A percentile compares a stretch with the other conserved stretches of the same genome.
These are phyloP conservation scores for Tylochromis polylepis DNA, from an alignment of 2,113 vertebrate species.

Conservation along the genomic window DNA sequence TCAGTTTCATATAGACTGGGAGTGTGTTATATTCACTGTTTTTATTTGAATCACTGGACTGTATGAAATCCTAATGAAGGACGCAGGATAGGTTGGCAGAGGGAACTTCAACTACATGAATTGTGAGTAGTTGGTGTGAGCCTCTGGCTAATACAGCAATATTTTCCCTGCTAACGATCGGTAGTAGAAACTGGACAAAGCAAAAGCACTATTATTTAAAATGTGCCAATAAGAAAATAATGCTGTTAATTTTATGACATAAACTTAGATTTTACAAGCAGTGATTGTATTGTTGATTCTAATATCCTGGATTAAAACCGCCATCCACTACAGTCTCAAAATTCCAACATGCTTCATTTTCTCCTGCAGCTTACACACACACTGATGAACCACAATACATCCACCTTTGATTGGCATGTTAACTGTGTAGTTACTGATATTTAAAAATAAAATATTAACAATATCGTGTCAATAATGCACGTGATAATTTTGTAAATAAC, in stretches of 20 bases:
- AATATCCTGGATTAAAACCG: background rate
- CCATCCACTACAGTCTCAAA: background rate
- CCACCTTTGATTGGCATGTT: background rate
- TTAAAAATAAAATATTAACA: background rate
- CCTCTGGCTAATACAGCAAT: background rate
- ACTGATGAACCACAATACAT: background rate
- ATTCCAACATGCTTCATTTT: background rate
- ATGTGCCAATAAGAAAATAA: background rate
- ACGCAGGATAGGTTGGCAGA: background rate
- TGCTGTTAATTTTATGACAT: background rate
- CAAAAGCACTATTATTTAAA: background rate
- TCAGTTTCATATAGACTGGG: slow-evolving; percentile 17
- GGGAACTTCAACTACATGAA: background rate
- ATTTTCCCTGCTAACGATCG: background rate
- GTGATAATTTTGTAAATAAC: background rate
- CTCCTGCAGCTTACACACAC: background rate
- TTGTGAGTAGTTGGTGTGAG: background rate
- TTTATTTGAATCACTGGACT: slow-evolving; percentile 12
- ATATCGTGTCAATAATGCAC: background rate
- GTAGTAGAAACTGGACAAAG: background rate
- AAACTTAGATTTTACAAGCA: background rate
- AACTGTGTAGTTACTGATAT: background rate
- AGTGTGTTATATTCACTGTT: slow-evolving; percentile 21
- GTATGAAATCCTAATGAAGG: background rate
- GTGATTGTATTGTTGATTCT: background rate